Evolutionary conservation across 2,113 vertebrate genomes (phyloP).

Genomic region (Apeltes quadracus): DNA sequence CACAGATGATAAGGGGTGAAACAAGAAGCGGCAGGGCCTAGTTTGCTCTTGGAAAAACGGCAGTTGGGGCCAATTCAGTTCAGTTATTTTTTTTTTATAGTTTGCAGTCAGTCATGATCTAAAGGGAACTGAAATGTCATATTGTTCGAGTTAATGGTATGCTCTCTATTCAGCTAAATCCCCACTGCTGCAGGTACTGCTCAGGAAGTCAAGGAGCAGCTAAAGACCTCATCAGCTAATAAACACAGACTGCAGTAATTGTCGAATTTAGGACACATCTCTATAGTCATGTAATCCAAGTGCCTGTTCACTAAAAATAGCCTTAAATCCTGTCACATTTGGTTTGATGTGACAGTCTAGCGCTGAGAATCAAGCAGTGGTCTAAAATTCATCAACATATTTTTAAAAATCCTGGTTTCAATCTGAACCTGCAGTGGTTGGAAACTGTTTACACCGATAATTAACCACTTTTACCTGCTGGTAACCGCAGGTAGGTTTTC

Average conservation of each 20-base stretch:
- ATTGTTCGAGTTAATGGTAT: constrained; percentile 4
- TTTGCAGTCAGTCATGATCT: constrained; percentile 7
- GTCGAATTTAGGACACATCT: constrained; percentile 61
- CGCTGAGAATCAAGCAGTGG: constrained; percentile 23
- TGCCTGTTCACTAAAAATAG: constrained; percentile 62
- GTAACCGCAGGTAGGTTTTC: not conserved
- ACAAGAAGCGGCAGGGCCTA: constrained; percentile 22
- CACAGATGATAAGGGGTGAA: constrained; percentile 18
- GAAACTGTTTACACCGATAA: not conserved
- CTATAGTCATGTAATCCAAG: constrained; percentile 52
- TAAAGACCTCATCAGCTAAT: constrained; percentile 39
- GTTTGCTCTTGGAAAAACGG: constrained; percentile 19
- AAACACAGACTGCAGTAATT: constrained; percentile 55
- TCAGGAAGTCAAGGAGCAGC: not conserved
- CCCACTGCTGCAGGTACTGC: constrained; percentile 1
- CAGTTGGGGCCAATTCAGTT: constrained; percentile 17
- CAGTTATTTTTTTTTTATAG: constrained; percentile 6
- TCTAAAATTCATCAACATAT: constrained; percentile 11
- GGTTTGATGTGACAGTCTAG: constrained; percentile 45
- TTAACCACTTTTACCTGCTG: not conserved
- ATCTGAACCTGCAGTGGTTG: not conserved
- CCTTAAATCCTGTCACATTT: constrained; percentile 56
- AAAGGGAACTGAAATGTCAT: constrained; percentile 17
- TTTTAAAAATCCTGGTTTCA: not conserved
- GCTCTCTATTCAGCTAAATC: constrained; percentile 9